Base-by-base conservation (phyloP, 1,140 invertebrate genomes). In the Pogonus chalceus region DNA sequence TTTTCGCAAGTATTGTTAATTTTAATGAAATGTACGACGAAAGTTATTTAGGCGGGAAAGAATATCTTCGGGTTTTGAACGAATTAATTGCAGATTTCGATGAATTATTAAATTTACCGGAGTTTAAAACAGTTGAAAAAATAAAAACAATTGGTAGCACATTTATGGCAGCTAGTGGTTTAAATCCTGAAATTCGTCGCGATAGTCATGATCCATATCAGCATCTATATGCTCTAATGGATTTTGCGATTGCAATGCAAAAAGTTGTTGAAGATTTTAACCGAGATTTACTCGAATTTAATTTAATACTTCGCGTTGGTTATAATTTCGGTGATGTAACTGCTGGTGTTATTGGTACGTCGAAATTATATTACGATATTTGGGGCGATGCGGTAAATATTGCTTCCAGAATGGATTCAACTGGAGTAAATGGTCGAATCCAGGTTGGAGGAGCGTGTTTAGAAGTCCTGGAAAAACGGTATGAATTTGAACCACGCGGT, bases 371-470 rank as follows among this genome's bases (percentile, higher is more conserved):
- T 64, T 98, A 96, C 60, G 96, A 98, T 69, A 97, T 98, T 51
- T 98, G 96, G 96, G 95, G 96, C 0, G 94, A 98, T 72, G 92
- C 95, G 0, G 94, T 97, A 0, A 98, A 98, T 72, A 95, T 98
- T 51, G 92, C 95, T 0, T 93, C 89, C 2, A 75, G 95, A 51
- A 96, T 91, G 95, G 95, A 98, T 66, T 93, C 91, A 0, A 94
- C 90, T 0, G 90, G 91, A 0, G 81, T 96, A 0, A 77, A 82
- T 3, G 87, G 90, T 52, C 75, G 84, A 51, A 92, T 96, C 58
- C 93, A 98, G 69, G 82, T 96, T 7, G 84, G 85, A 1, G 84
- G 84, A 62, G 79, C 82, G 35, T 87, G 85, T 61, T 68, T 90
- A 23, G 68, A 76, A 0, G 72, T 84, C 2, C 70, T 95, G 0